Base-by-base conservation (phyloP, 2,888 invertebrate species). In the Holacanthella duospinosa region DNA sequence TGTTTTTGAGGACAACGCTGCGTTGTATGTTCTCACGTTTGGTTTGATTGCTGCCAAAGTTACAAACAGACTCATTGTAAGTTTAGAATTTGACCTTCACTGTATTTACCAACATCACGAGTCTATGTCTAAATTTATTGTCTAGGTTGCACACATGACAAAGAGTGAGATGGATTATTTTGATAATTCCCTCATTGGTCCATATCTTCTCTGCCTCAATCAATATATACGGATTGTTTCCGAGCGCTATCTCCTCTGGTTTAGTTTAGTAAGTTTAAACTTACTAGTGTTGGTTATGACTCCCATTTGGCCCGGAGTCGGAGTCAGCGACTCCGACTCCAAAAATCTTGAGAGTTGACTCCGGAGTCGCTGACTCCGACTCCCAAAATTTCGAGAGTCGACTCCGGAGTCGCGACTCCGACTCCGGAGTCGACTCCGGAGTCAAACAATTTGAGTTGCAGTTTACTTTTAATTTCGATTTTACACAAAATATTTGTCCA, bases 101-200 rank as follows among this genome's bases (percentile, higher is more conserved):
- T 21, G 6, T 53, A 4, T 24, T 53, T 12, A n/a, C 9, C 53
- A 4, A 4, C 3, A 26, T 27, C 27, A 27, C 26, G 27, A 27
- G 12, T 25, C 9, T 55, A n/a, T n/a, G 4, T 55, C 26, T 6
- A 29, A 24, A 6, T 25, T 55, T 55, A 24, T 25, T 3, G n/a
- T 77, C 2, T 78, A 96, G 93, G 94, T 99, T 75, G 97, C 97
- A 56, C 97, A 99, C 76, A 99, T 99, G 99, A 93, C 94, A 21
- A 94, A 93, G 80, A 93, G 93, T 79, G 95, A 95, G 81, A 91
- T 99, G 88, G 88, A 91, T 71, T 89, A 95, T 76, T 85, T 92
- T 80, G 99, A 99, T 80, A 88, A 89, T 81, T 88, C 92, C 54
- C 82, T 96, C 66, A 79, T 95, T 65, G 96, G 96, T 3, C 97